These are phyloP conservation scores for Acanthornis magna DNA, from an alignment of 2,797 vertebrate species.

Conservation along the genomic window DNA sequence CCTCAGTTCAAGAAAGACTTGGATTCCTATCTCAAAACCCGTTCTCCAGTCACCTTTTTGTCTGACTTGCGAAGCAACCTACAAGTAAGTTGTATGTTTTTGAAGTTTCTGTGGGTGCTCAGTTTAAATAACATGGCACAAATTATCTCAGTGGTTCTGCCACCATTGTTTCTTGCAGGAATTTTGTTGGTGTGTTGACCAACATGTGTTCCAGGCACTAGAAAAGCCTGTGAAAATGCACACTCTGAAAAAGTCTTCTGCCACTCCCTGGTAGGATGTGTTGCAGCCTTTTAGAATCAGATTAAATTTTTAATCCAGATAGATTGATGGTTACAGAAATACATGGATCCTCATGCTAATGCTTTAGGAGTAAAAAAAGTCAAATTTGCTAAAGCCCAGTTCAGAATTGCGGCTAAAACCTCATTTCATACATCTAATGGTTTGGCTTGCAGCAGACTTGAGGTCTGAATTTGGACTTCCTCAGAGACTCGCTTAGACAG, in stretches of 20 bases:
- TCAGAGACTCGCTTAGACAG: background rate
- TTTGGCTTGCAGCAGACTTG: background rate
- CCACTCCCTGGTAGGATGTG: background rate
- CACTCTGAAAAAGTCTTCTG: background rate
- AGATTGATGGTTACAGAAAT: background rate
- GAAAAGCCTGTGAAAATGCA: background rate
- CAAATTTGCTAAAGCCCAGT: background rate
- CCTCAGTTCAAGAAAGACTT: slow-evolving; percentile 99
- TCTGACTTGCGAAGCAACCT: slow-evolving; percentile 97
- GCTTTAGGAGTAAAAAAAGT: background rate
- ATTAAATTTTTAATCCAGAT: background rate
- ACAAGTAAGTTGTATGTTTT: slow-evolving; percentile 79
- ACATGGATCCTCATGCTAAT: background rate
- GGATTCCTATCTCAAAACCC: slow-evolving; percentile 98
- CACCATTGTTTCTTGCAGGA: background rate
- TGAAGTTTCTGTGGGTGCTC: background rate
- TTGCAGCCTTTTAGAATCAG: background rate
- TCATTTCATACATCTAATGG: background rate
- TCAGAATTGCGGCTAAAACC: background rate
- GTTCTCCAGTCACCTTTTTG: slow-evolving; percentile 96
- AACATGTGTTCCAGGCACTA: background rate
- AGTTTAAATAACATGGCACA: background rate
- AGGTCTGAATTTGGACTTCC: background rate
- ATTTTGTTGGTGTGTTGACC: background rate
- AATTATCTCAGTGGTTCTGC: background rate